Conservation (phyloP, 2,797 vertebrate genomes). For the Pampus argenteus region DNA sequence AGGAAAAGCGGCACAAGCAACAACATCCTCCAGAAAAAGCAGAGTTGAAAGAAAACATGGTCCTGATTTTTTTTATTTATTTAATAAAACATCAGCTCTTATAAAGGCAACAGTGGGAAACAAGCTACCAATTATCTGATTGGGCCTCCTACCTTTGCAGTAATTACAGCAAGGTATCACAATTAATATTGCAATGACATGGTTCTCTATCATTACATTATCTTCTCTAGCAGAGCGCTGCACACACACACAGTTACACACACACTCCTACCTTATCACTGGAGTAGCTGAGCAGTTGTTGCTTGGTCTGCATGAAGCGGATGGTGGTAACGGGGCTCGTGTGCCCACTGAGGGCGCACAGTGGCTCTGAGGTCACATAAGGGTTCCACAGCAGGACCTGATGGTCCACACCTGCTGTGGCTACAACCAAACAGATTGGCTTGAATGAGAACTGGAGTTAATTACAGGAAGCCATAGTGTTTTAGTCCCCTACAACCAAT, state of each 20-base stretch:
- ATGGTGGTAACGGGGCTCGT: constrained; percentile 81
- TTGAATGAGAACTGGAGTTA: constrained; percentile 16
- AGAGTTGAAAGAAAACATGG: no score
- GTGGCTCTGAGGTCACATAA: constrained; percentile 84
- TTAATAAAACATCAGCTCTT: constrained; percentile 3
- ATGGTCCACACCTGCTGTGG: constrained; percentile 87
- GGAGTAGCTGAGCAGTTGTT: constrained; percentile 89
- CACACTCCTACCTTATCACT: constrained; percentile 83
- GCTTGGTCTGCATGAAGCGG: constrained; percentile 83
- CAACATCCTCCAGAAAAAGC: constrained; percentile 51
- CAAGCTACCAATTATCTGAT: constrained; percentile 26
- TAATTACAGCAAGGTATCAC: constrained; percentile 42
- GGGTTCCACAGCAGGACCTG: constrained; percentile 90
- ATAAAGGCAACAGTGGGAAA: constrained; percentile 15
- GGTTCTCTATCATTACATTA: constrained; percentile 30
- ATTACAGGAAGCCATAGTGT: constrained; percentile 5
- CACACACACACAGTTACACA: constrained; percentile 7
- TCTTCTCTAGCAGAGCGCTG: not conserved
- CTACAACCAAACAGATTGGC: constrained; percentile 70
- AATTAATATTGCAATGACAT: constrained; percentile 38
- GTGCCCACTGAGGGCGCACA: constrained; percentile 83
- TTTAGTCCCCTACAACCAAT: constrained; percentile 6
- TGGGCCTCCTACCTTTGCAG: constrained; percentile 13
- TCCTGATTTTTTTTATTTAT: no score
- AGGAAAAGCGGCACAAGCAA: constrained; percentile 43